Evolutionary conservation across 2,113 vertebrate species (phyloP).

Genomic region (Shinisaurus crocodilurus): DNA sequence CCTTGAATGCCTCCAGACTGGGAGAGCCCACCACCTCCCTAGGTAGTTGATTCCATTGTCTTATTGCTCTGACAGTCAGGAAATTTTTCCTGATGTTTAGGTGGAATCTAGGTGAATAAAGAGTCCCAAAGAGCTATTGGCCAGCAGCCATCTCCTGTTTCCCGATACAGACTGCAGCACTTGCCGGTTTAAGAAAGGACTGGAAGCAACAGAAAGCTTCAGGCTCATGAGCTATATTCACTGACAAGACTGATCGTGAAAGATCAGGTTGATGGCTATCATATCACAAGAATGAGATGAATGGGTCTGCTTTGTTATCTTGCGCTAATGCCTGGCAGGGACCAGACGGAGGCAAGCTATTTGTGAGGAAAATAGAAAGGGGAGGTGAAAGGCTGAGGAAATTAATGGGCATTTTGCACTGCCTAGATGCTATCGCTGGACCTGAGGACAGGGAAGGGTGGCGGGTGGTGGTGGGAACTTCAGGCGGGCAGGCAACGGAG

Average conservation of each 20-base stretch:
- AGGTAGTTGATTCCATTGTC: too few species aligned
- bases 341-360: background rate
- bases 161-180: background rate
- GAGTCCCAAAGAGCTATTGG: background rate
- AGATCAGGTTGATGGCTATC: constrained; percentile 12
- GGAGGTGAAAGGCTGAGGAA: background rate
- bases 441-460: background rate
- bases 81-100: too few species aligned
- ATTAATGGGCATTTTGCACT: background rate
- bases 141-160: background rate
- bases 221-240: background rate
- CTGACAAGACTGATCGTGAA: background rate
- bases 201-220: background rate
- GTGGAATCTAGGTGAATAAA: too few species aligned
- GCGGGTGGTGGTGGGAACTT: too few species aligned
- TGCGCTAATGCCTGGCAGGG: background rate
- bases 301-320: background rate
- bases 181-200: background rate
- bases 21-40: too few species aligned
- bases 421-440: background rate
- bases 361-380: background rate
- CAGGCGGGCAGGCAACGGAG: too few species aligned
- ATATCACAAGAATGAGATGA: constrained; percentile 2
- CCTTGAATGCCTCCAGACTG: too few species aligned
- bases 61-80: too few species aligned